Evolutionary conservation across 2,888 invertebrate genomes (phyloP).

Genomic region (Caenorhabditis japonica): DNA sequence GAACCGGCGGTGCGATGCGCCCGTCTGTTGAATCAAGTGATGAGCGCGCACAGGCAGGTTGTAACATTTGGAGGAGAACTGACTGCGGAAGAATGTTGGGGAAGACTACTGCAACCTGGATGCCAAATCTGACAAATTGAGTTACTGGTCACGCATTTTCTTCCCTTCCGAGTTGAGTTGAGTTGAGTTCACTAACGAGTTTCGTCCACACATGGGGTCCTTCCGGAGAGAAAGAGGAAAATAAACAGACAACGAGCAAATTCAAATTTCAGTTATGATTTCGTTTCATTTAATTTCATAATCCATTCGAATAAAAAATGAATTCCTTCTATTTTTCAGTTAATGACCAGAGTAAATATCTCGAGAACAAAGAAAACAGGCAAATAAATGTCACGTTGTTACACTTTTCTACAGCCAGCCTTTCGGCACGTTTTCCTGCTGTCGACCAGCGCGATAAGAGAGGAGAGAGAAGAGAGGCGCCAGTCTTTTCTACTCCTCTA

Average conservation of each 20-base stretch:
- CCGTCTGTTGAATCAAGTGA: background rate
- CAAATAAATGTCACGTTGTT: no score
- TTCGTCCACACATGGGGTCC: conserved; percentile 15
- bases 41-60: no score
- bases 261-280: conserved; percentile 9
- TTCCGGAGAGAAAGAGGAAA: no score
- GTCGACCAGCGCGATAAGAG: no score
- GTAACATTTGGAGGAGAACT: no score
- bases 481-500: no score
- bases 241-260: background rate
- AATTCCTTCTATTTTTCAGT: background rate
- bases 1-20: conserved; percentile 27
- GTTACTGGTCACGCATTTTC: conserved; percentile 36
- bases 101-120: conserved; percentile 26
- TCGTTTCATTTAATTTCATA: conserved; percentile 4
- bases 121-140: conserved; percentile 39
- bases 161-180: conserved; percentile 8
- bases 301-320: background rate
- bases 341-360: no score
- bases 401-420: no score
- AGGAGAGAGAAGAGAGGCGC: no score
- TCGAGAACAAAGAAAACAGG: no score
- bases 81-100: background rate
- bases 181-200: conserved; percentile 27
- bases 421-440: no score